Evolutionary conservation across 2,113 vertebrate genomes (phyloP), one percentile per base, ranked within the genome.

Genomic region (Chitala chitala): DNA sequence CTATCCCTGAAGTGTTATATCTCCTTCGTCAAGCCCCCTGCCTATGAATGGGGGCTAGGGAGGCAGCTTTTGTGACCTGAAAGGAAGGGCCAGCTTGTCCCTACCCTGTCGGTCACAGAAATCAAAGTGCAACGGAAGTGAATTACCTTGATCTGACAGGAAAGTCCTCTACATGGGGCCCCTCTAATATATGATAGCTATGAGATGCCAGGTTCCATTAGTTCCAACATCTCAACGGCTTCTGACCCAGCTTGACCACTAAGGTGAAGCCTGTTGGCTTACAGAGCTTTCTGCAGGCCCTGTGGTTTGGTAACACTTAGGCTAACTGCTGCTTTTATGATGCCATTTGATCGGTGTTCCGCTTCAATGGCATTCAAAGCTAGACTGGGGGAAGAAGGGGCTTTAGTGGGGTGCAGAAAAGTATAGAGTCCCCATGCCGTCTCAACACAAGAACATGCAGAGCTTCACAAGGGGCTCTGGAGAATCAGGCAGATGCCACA

Each of bases 151-250:
- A n/a, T 33, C 53, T 79, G 78, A 82, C 77, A 82, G 71, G 69
- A 73, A 76, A 73, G 77, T 54, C 56, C 75, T 75, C 77, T 78
- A 69, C 79, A 72, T 38, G 46, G 78, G 79, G 84, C 80, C 83
- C 82, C 78, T 83, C 75, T 86, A 85, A 87, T 89, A 86, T 83
- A 86, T 87, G 84, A 83, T 72, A 53, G 5, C 44, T 74, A 69
- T 53, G 68, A 77, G 78, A 80, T 78, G 83, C 72, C 74, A 65
- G 77, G 77, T n/a, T 31, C 31, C 46, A 69, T 69, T 69, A 69
- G 42, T 3, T 1, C 48, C 48, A 51, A 51, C 48, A 51, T 20
- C 48, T 55, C 53, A 55, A 29, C 26, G 8, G 26, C 17, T 4
- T 51, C 68, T 20, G 15, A 63, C 38, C 26, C 46, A 53, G 29